phyloP scores from a whole-genome alignment of 2,113 vertebrate genomes.

The Cathartes aura region DNA sequence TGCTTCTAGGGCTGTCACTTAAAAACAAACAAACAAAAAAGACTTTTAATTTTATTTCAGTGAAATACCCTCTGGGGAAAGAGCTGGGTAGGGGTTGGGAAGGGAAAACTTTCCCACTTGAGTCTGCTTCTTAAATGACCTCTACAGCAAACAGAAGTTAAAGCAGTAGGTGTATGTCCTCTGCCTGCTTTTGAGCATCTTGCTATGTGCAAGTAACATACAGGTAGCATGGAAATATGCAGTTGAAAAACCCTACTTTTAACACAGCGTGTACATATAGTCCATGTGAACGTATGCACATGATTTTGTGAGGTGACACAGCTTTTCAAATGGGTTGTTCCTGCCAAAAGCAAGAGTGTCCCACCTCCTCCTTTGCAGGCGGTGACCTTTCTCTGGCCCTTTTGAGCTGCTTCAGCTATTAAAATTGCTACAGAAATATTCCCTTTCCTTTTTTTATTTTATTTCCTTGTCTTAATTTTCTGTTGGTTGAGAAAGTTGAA shows the following conservation, averaged over 20 bases:
- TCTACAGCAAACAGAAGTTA: not conserved
- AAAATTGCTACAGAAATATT: not conserved
- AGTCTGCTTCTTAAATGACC: not conserved
- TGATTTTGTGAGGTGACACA: not conserved
- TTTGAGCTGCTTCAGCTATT: not conserved
- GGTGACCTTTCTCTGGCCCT: not conserved
- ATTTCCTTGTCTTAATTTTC: not conserved
- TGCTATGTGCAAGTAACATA: not conserved
- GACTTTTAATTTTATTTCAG: not conserved
- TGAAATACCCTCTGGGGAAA: not conserved
- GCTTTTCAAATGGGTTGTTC: not conserved
- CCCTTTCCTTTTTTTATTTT: not conserved
- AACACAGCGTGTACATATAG: not conserved
- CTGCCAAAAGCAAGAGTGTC: not conserved
- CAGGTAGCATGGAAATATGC: not conserved
- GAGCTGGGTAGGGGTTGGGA: not conserved
- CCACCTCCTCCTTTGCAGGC: not conserved
- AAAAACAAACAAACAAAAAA: not conserved
- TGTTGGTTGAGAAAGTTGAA: not conserved
- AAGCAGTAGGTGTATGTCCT: not conserved
- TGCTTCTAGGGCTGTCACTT: not conserved
- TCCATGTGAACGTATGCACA: fast-evolving
- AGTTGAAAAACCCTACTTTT: not conserved
- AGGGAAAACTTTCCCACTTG: not conserved
- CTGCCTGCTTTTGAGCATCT: not conserved